These are phyloP conservation scores for Philhelius pedissequus DNA, from an alignment of 2,888 invertebrate genomes.

Conservation along the genomic window DNA sequence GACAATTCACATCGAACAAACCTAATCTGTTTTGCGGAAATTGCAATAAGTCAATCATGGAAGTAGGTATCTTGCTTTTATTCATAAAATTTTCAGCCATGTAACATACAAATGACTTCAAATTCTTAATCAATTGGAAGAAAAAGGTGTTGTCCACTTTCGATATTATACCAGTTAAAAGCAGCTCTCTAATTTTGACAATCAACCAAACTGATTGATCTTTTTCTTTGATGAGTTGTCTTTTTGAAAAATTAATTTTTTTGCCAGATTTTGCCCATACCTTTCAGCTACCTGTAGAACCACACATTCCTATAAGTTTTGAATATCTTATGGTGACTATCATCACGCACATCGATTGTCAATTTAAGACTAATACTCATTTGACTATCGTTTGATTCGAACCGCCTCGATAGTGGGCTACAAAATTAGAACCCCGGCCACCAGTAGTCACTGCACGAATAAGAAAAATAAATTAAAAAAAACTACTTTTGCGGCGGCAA, in stretches of 20 bases:
- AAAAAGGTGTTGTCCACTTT: background rate
- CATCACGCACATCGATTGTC: slow-evolving; percentile 16
- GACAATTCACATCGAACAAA: too few relatives aligned
- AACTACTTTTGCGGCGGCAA: slow-evolving; percentile 27
- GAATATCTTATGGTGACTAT: background rate
- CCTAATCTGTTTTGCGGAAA: too few relatives aligned
- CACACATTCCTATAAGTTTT: slow-evolving; percentile 4
- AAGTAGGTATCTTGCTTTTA: too few relatives aligned
- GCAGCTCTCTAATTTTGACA: background rate
- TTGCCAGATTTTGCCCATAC: background rate
- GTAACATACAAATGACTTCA: too few relatives aligned
- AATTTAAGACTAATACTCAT: slow-evolving; percentile 36
- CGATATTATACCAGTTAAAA: background rate
- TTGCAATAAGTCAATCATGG: too few relatives aligned
- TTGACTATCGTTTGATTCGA: slow-evolving; percentile 39
- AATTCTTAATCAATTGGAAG: too few relatives aligned
- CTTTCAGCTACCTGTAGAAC: background rate
- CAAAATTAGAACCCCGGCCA: slow-evolving; percentile 27
- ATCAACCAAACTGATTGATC: background rate
- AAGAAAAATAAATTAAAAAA: background rate
- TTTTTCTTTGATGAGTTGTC: slow-evolving; percentile 19
- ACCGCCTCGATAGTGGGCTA: slow-evolving; percentile 30
- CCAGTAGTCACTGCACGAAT: slow-evolving; percentile 41
- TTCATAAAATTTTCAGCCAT: too few relatives aligned
- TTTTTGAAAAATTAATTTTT: slow-evolving; percentile 9